A percentile compares a stretch with the other conserved stretches of the same genome.
Conservation (phyloP, 1,140 invertebrate species). For the Lepidurus couesii region DNA sequence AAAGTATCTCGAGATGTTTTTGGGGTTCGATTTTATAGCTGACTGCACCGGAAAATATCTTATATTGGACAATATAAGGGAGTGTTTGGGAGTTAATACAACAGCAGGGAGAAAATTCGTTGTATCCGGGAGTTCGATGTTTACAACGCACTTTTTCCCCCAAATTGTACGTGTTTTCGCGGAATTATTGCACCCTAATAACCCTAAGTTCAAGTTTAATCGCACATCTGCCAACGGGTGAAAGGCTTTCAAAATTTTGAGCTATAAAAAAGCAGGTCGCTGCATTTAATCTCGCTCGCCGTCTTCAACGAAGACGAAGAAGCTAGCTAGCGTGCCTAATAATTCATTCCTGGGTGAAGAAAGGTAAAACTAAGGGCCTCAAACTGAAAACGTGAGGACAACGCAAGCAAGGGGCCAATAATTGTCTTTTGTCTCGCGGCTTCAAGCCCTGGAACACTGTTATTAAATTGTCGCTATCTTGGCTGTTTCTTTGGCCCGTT, state of each 20-base stretch:
- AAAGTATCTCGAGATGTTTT: neutral
- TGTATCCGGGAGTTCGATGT: neutral
- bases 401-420: neutral
- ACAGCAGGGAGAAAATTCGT: neutral
- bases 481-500: neutral
- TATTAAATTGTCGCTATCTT: neutral
- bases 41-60: neutral
- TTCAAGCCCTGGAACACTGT: neutral
- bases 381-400: neutral
- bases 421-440: slow-evolving; percentile 6
- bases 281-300: neutral
- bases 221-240: neutral
- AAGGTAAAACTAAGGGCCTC: neutral
- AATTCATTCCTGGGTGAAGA: neutral
- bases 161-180: neutral
- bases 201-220: no score
- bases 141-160: neutral
- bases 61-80: slow-evolving; percentile 13
- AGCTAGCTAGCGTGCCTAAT: neutral
- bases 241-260: neutral
- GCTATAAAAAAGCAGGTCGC: slow-evolving; percentile 9
- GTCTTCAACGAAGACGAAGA: neutral
- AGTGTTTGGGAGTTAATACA: neutral
- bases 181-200: neutral
- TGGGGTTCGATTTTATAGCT: neutral